Evolutionary conservation across 1,140 invertebrate genomes (phyloP).

Genomic region (Campoletis sonorensis): DNA sequence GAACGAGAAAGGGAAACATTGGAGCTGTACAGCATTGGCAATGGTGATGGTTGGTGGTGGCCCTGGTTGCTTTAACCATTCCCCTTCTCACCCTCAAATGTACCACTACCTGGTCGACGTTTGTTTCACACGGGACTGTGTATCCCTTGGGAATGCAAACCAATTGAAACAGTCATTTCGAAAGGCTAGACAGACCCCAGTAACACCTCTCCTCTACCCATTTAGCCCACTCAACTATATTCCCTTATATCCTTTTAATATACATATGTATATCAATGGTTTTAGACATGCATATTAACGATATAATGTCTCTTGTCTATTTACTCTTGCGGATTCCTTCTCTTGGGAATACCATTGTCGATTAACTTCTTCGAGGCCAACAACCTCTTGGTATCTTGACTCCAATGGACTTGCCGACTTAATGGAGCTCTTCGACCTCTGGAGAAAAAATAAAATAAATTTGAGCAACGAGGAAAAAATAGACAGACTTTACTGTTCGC

Average conservation of each 20-base stretch:
- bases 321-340: background rate
- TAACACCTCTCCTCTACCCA: constrained; percentile 40
- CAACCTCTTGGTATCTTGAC: background rate
- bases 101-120: constrained; percentile 24
- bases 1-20: background rate
- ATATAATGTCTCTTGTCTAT: background rate
- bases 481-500: no score
- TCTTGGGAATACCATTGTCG: constrained; percentile 22
- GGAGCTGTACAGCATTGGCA: constrained; percentile 13
- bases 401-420: background rate
- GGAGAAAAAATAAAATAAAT: no score
- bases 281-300: background rate
- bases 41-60: constrained; percentile 56
- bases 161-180: constrained; percentile 59
- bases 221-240: constrained; percentile 28
- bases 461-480: no score
- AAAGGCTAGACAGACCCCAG: constrained; percentile 45
- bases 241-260: constrained; percentile 5
- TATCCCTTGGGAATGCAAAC: constrained; percentile 43
- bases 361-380: constrained; percentile 26
- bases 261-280: background rate
- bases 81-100: background rate
- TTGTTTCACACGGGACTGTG: constrained; percentile 54
- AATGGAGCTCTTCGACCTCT: background rate
- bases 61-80: constrained; percentile 39